Evolutionary conservation across 1,140 invertebrate species (phyloP), one percentile per base, ranked within the genome.

Genomic region (Lepidostoma basale): DNA sequence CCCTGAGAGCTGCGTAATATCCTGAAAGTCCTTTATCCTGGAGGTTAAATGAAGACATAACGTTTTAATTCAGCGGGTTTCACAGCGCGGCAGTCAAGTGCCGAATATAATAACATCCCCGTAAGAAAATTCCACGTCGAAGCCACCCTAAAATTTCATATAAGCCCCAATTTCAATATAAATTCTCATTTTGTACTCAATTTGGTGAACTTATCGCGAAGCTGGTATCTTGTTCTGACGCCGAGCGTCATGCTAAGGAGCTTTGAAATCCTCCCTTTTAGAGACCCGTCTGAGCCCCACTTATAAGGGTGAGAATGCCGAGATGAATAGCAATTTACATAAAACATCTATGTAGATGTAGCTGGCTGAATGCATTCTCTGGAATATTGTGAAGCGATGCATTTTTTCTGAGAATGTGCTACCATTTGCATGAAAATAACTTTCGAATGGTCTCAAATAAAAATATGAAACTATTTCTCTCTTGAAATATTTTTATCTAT

Each of bases 181-280:
- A 68, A 68, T 68, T 68, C 67, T 63, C 67, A 68, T 68, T 68
- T 68, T 63, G 67, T 62, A 68, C 59, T 68, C 67, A 68, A 68
- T 68, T 68, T 68, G 26, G 58, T 9, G 58, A 52, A 68, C 58
- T 68, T 68, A 63, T 62, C 58, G 44, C 36, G 47, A 25, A 59
- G 56, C 18, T 16, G 26, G 49, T 10, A 62, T 62, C 58, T 62
- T 62, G 58, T 54, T 54, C 49, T 26, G n/a, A n/a, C 33, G 33
- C 33, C 33, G 14, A 36, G 33, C 14, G 33, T 54, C 26, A 30
- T 16, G 25, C 49, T 54, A 54, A 54, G 25, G 30, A 54, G 49
- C 49, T 26, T 54, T 10, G 10, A 49, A 28, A 54, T 54, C 49
- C 49, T 30, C 5, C 49, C 49, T 54, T 54, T 54, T 23, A 30